A percentile compares a stretch with the other conserved stretches of the same genome.
Conservation (phyloP, 2,797 vertebrate genomes). For the Sitta carolinensis region DNA sequence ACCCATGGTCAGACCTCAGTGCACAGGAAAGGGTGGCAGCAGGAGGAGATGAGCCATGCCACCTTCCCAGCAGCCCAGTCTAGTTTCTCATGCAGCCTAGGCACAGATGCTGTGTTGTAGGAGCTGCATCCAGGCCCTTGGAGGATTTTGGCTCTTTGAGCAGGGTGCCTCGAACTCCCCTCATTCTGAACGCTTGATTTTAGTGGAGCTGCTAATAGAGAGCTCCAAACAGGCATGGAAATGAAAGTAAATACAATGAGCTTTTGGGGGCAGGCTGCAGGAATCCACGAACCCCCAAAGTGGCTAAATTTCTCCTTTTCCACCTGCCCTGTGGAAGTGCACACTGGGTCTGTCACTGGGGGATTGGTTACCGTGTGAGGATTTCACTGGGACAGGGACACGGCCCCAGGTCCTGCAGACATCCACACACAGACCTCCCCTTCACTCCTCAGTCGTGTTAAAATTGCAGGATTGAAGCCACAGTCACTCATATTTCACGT, state of each 20-base stretch:
- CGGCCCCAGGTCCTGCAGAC: not conserved
- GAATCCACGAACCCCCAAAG: not conserved
- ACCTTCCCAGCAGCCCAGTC: not conserved
- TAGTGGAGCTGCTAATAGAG: not conserved
- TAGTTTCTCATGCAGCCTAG: not conserved
- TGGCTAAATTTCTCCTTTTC: not conserved
- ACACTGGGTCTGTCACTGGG: not conserved
- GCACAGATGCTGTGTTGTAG: not conserved
- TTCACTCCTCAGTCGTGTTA: not conserved
- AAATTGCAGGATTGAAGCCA: not conserved
- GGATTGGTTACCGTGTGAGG: not conserved
- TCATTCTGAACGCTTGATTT: accelerated
- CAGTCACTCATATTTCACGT: not conserved
- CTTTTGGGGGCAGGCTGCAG: not conserved
- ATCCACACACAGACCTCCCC: accelerated
- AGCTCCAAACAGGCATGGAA: not conserved
- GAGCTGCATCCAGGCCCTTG: not conserved
- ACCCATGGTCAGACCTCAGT: not conserved
- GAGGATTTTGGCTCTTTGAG: not conserved
- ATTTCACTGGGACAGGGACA: not conserved
- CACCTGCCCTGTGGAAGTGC: not conserved
- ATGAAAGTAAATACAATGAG: not conserved
- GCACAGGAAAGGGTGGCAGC: not conserved
- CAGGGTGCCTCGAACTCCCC: not conserved
- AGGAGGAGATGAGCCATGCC: not conserved